Conservation (phyloP, 2,888 invertebrate genomes). For the Nomada hirtipes region DNA sequence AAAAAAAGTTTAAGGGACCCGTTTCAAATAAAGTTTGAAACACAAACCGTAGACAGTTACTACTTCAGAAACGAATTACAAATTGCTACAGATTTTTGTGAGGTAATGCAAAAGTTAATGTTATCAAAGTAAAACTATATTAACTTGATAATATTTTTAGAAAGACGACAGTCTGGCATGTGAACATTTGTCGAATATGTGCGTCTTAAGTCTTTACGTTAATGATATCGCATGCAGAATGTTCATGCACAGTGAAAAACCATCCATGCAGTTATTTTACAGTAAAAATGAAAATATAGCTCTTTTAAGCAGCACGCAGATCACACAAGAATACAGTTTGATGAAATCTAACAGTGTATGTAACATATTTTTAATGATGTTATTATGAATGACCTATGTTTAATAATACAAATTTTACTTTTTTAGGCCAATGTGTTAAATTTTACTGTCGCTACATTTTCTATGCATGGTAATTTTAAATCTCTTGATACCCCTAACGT, state of each 20-base stretch:
- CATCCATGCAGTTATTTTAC: conserved; percentile 84
- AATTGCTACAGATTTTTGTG: conserved; percentile 83
- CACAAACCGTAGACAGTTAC: conserved; percentile 79
- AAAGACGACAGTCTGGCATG: conserved; percentile 86
- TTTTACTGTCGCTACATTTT: conserved; percentile 83
- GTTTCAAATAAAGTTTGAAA: conserved; percentile 81
- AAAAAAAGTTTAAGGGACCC: conserved; percentile 80
- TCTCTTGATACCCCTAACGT: conserved; percentile 79
- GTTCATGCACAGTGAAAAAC: conserved; percentile 68
- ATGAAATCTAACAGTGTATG: conserved; percentile 82
- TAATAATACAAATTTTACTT: conserved; percentile 23
- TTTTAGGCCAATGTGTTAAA: conserved; percentile 83
- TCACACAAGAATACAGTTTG: conserved; percentile 84
- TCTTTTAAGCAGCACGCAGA: conserved; percentile 83
- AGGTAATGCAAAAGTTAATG: conserved; percentile 76
- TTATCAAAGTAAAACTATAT: background rate
- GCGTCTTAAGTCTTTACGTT: conserved; percentile 86
- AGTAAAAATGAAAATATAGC: conserved; percentile 84
- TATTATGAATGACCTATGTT: background rate
- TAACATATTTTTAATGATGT: conserved; percentile 34
- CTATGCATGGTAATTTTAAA: conserved; percentile 82
- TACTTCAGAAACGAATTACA: conserved; percentile 83
- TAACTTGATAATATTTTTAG: conserved; percentile 73
- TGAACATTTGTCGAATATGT: conserved; percentile 89
- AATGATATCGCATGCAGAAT: conserved; percentile 79